Conservation (phyloP, 2,113 vertebrate species). For the Chiloscyllium plagiosum region DNA sequence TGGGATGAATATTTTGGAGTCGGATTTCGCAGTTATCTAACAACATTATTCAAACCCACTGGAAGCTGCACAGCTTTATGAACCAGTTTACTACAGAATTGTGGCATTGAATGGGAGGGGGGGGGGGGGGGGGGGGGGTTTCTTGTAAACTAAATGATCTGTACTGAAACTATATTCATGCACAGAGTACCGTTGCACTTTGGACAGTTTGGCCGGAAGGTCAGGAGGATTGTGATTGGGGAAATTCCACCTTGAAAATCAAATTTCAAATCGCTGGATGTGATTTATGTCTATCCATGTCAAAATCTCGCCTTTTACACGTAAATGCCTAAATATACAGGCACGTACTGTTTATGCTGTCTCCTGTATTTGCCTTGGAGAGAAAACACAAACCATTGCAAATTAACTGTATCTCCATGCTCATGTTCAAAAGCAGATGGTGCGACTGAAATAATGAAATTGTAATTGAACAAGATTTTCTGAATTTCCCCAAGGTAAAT, state of each 20-base stretch:
- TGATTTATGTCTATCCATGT: not conserved
- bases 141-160: not conserved
- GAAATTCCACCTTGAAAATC: not conserved
- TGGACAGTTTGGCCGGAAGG: not conserved
- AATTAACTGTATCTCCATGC: too few species aligned
- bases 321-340: not conserved
- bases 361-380: not conserved
- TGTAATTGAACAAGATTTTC: not conserved
- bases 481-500: not conserved
- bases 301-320: not conserved
- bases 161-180: not conserved
- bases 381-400: not conserved
- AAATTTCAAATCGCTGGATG: not conserved
- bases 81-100: conserved; percentile 63
- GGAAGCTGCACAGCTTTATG: conserved; percentile 72
- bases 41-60: conserved; percentile 68
- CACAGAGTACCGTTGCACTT: not conserved
- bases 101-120: not conserved
- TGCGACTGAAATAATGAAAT: not conserved
- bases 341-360: not conserved
- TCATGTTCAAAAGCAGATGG: not conserved
- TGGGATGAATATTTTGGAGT: conserved; percentile 75
- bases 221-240: too few species aligned
- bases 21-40: conserved; percentile 80
- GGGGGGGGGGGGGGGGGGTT: not conserved